Percentiles rank a stretch among this genome's conserved stretches.
Evolutionary conservation across 2,797 vertebrate species (phyloP).

Genomic region (Cercopithecus diana): DNA sequence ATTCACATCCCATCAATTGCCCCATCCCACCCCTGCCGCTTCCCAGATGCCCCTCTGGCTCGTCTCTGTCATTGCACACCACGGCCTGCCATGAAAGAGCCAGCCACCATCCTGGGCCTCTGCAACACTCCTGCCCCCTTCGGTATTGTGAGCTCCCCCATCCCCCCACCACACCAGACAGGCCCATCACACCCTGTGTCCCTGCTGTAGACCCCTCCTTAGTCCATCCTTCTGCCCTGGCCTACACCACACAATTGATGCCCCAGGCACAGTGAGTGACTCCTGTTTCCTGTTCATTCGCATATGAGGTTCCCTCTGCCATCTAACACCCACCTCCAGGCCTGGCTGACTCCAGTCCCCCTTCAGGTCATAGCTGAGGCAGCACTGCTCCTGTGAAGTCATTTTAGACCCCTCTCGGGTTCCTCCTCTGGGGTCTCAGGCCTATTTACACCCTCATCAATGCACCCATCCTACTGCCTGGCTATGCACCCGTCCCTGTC

Average conservation of each 20-base stretch:
- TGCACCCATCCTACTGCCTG: background rate
- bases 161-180: too few relatives aligned
- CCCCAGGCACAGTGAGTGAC: background rate
- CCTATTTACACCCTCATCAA: background rate
- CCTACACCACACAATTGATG: too few relatives aligned
- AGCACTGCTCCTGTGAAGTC: background rate
- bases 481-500: background rate
- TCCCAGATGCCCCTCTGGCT: background rate
- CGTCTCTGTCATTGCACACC: background rate
- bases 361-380: background rate
- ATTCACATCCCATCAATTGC: too few relatives aligned
- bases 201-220: background rate
- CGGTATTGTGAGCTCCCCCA: background rate
- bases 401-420: background rate
- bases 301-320: background rate
- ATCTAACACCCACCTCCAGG: background rate
- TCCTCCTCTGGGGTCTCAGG: background rate
- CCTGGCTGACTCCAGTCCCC: background rate
- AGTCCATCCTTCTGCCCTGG: background rate
- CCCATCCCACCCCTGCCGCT: background rate
- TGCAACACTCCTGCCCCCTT: background rate
- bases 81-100: background rate
- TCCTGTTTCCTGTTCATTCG: background rate
- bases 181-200: background rate
- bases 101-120: too few relatives aligned